phyloP scores from a whole-genome alignment of 2,797 vertebrate genomes.

The Malurus splendens region DNA sequence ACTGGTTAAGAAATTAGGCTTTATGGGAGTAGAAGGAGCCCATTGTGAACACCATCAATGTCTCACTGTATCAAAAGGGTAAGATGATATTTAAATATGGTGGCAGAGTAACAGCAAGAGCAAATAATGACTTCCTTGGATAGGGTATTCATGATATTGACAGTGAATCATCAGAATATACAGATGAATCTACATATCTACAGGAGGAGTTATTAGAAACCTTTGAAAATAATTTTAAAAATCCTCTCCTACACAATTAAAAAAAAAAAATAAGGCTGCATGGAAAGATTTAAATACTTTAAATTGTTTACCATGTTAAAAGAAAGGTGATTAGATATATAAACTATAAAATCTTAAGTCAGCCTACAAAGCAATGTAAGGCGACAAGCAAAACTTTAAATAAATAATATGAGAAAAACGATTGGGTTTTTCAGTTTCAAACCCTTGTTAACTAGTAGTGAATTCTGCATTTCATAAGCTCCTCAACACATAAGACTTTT shows the following conservation, averaged over 20 bases:
- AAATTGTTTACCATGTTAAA: neutral
- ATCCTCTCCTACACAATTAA: rapidly evolving
- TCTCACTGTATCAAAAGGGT: neutral
- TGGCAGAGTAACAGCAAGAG: neutral
- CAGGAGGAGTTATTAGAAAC: neutral
- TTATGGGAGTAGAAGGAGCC: neutral
- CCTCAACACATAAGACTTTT: neutral
- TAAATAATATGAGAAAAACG: neutral
- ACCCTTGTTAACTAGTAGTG: neutral
- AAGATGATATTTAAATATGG: neutral
- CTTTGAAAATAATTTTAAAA: neutral
- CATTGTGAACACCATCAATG: neutral
- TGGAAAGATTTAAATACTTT: neutral
- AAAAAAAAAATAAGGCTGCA: neutral
- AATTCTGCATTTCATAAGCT: neutral
- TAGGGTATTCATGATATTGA: neutral
- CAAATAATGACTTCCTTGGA: neutral
- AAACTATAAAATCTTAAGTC: neutral
- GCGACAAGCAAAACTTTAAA: neutral
- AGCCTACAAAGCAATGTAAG: neutral
- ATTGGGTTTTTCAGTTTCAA: neutral
- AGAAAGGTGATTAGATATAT: neutral
- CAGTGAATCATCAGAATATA: neutral
- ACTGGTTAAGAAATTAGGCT: neutral
- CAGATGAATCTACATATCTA: neutral